phyloP scores from a whole-genome alignment of 1,140 invertebrate species.

The Drosophila simulans region DNA sequence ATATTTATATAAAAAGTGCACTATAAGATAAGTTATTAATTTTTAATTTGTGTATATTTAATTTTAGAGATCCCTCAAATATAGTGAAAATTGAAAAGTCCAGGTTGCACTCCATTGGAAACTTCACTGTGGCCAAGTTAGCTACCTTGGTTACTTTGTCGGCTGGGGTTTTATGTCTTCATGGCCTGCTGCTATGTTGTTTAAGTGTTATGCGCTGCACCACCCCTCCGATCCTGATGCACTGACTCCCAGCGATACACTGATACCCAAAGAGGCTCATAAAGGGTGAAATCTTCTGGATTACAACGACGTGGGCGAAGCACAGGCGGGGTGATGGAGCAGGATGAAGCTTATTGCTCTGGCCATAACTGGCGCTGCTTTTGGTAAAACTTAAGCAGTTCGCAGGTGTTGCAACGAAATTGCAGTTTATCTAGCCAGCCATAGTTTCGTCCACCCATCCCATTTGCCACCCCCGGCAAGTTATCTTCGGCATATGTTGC shows the following conservation, averaged over 20 bases:
- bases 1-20: too few species aligned
- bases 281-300: conserved; percentile 74
- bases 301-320: conserved; percentile 66
- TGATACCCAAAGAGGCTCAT: conserved; percentile 38
- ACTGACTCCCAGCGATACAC: conserved; percentile 4
- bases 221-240: conserved; percentile 16
- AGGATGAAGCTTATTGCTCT: conserved; percentile 49
- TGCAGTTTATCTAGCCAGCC: conserved; percentile 74
- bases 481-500: conserved; percentile 79
- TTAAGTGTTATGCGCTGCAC: conserved; percentile 78
- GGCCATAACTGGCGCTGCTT: conserved; percentile 67
- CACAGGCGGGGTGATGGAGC: conserved; percentile 16
- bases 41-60: too few species aligned
- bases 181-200: conserved; percentile 63
- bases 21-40: too few species aligned
- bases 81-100: too few species aligned
- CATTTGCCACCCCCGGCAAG: conserved; percentile 16
- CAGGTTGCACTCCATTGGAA: too few species aligned
- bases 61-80: too few species aligned
- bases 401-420: conserved; percentile 78
- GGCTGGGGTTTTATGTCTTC: conserved; percentile 42
- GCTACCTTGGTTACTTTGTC: conserved; percentile 37
- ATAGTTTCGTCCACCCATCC: conserved; percentile 23
- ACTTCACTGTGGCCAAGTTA: not conserved
- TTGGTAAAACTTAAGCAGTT: conserved; percentile 75